phyloP scores from a whole-genome alignment of 2,113 vertebrate genomes.

The Gnathonemus longibarbis region DNA sequence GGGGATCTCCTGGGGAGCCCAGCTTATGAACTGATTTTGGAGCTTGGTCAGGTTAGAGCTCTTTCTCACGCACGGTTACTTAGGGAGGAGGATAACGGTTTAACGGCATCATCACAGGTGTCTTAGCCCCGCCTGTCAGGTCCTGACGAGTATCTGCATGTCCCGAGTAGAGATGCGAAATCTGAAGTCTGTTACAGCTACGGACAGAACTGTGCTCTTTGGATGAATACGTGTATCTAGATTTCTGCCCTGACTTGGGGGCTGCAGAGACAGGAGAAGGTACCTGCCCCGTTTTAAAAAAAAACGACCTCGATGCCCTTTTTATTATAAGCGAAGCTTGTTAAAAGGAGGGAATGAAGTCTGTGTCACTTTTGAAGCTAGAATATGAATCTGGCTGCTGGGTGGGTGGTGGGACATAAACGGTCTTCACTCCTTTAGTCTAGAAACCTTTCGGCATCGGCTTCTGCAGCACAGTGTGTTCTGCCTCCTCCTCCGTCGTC shows the following conservation, averaged over 20 bases:
- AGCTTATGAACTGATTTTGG: slow-evolving; percentile 13
- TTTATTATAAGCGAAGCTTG: not conserved
- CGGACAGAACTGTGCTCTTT: not conserved
- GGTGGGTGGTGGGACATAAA: not conserved
- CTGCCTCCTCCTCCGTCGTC: not conserved
- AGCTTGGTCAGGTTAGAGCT: slow-evolving; percentile 13
- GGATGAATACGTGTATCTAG: not conserved
- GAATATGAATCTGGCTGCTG: not conserved
- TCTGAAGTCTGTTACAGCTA: not conserved
- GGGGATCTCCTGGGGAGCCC: not conserved
- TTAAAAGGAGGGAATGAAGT: not conserved
- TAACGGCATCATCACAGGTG: not conserved
- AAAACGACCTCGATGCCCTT: not conserved
- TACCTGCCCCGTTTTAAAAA: not conserved
- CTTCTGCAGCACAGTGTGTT: not conserved
- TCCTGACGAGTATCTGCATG: not conserved
- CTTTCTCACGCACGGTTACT: not conserved
- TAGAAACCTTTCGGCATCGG: not conserved
- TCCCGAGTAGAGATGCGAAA: not conserved
- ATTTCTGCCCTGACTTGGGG: not conserved
- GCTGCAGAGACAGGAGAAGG: not conserved
- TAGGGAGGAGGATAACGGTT: not conserved
- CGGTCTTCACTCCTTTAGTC: not conserved
- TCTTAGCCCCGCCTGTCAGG: not conserved
- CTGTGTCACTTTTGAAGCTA: not conserved